Percentiles rank a stretch among this genome's conserved stretches.
phyloP scores from a whole-genome alignment of 2,888 invertebrate genomes.

The Hyalella azteca region DNA sequence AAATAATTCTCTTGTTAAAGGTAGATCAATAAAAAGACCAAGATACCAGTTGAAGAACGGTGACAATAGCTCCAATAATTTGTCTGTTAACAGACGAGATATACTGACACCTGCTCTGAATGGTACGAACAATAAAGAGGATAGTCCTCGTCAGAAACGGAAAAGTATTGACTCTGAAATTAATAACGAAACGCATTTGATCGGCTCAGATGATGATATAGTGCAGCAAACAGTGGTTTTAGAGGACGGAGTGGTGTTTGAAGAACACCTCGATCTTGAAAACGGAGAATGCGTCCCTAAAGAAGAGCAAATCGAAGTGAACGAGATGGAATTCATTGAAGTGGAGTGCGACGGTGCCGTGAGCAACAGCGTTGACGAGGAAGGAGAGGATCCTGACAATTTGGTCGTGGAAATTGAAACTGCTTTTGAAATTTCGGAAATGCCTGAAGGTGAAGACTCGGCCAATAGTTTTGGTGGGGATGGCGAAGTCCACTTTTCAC shows the following conservation, averaged over 20 bases:
- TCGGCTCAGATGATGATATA: not conserved
- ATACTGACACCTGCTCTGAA: too few relatives aligned
- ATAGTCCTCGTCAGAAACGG: not conserved
- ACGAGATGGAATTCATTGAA: not conserved
- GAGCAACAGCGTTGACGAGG: not conserved
- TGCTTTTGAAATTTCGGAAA: constrained; percentile 15
- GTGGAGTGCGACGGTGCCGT: not conserved
- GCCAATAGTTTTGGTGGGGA: too few relatives aligned
- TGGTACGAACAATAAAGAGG: not conserved
- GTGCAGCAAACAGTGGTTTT: constrained; percentile 12
- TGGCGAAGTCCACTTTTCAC: too few relatives aligned
- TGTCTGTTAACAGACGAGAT: too few relatives aligned
- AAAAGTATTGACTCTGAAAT: not conserved
- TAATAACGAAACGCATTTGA: not conserved
- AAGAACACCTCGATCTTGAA: not conserved
- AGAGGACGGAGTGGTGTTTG: constrained; percentile 16
- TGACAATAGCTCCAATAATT: not conserved
- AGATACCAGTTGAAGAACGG: not conserved
- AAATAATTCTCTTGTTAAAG: not conserved
- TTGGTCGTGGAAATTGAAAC: constrained; percentile 20
- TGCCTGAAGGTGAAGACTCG: not conserved
- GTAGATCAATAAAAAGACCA: not conserved
- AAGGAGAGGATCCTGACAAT: not conserved
- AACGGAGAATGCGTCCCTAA: not conserved
- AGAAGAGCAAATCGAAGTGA: not conserved